Evolutionary conservation across 2,797 vertebrate species (phyloP), one percentile per base, ranked within the genome.

Genomic region (Champsocephalus gunnari): DNA sequence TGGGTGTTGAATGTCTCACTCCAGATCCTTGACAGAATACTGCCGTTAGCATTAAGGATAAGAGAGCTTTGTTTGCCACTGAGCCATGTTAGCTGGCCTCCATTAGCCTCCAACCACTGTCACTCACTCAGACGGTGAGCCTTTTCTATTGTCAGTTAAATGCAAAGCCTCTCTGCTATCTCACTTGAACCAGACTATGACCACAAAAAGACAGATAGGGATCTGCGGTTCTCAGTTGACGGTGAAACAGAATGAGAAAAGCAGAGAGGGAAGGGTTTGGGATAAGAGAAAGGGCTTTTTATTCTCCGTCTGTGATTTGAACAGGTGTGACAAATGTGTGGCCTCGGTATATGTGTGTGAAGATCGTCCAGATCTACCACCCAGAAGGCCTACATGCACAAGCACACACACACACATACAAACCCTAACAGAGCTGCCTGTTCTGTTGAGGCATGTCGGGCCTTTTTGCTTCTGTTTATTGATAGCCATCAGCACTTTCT

Each of bases 401-500:
- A 19, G 4, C 66, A 24, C 64, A 28, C 28, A 28, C 28, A 28
- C 69, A 34, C 69, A 34, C 77, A 75, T 64, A 69, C 16, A 77
- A 66, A 50, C 3, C 19, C 58, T 51, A 48, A 62, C 71, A 3
- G 9, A 55, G 71, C 45, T 60, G 41, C 59, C 16, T 68, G 75
- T 73, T 79, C 77, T 91, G 92, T 87, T 57, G 73, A 77, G 85
- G 79, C 90, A 87, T 19, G 66, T 49, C 66, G 43, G 2, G 34
- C 34, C 34, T 65, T 64, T 32, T 43, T 64, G 81, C 87, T 77
- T 49, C 38, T 88, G 86, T 92, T 93, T 92, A 93, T 80, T 82
- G 87, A 93, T 85, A 63, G 79, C 85, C 75, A 92, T 94, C 92
- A 89, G 77, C 89, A 88, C 92, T 87, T 94, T 94, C 76, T 90